A percentile compares a stretch with the other conserved stretches of the same genome.
These are phyloP conservation scores for Brenthis ino DNA, from an alignment of 2,888 invertebrate genomes.

Conservation along the genomic window DNA sequence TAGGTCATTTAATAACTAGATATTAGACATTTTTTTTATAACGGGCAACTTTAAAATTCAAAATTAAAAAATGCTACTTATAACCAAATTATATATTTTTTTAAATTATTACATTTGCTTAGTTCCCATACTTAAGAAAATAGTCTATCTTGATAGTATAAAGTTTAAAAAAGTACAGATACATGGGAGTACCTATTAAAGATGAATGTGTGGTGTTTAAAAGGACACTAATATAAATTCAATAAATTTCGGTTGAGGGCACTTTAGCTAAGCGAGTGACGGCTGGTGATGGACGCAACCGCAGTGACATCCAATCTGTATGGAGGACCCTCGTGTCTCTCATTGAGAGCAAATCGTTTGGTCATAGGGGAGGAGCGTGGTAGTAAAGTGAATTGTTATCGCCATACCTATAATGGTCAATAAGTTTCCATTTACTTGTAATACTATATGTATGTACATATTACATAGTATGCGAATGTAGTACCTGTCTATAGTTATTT, in stretches of 20 bases:
- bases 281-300: slow-evolving; percentile 47
- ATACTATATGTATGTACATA: background rate
- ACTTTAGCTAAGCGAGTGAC: slow-evolving; percentile 47
- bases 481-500: no score
- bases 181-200: slow-evolving; percentile 1
- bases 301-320: slow-evolving; percentile 70
- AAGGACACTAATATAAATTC: slow-evolving; percentile 57
- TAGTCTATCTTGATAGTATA: no score
- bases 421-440: slow-evolving; percentile 9
- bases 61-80: no score
- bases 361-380: slow-evolving; percentile 39
- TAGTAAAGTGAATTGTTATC: slow-evolving; percentile 27
- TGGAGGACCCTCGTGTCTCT: slow-evolving; percentile 64
- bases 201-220: slow-evolving; percentile 4
- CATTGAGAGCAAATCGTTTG: slow-evolving; percentile 69
- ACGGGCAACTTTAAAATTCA: no score
- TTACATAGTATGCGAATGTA: background rate
- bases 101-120: no score
- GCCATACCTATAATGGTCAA: slow-evolving; percentile 13
- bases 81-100: no score
- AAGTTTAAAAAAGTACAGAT: no score
- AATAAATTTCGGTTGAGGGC: slow-evolving; percentile 57
- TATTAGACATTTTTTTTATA: no score
- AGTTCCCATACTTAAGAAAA: no score
- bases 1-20: no score